A percentile compares a stretch with the other conserved stretches of the same genome.
phyloP scores from a whole-genome alignment of 2,113 vertebrate species.

The Sinocyclocheilus grahami region DNA sequence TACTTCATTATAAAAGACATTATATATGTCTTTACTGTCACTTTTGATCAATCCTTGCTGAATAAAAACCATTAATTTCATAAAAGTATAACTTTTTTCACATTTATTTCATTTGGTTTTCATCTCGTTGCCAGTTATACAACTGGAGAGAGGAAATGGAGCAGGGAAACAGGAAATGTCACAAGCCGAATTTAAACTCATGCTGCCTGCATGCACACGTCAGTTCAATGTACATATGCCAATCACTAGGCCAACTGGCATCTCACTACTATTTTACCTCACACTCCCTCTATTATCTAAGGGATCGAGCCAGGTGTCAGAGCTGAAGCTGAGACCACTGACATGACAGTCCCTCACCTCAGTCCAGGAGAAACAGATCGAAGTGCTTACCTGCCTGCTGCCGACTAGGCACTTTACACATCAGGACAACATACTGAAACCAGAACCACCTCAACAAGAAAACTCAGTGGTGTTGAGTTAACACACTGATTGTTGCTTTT shows the following conservation, averaged over 20 bases:
- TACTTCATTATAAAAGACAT: too few relatives aligned
- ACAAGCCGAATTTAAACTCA: neutral
- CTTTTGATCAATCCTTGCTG: too few relatives aligned
- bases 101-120: too few relatives aligned
- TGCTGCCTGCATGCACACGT: neutral
- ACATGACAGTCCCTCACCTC: slow-evolving; percentile 50
- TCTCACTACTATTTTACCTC: neutral
- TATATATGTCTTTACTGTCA: too few relatives aligned
- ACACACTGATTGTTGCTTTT: slow-evolving; percentile 11
- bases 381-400: slow-evolving; percentile 57
- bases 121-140: neutral
- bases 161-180: neutral
- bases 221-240: neutral
- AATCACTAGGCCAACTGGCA: neutral
- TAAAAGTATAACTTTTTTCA: too few relatives aligned
- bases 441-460: slow-evolving; percentile 33
- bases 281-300: slow-evolving; percentile 29
- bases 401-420: slow-evolving; percentile 51
- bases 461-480: slow-evolving; percentile 26
- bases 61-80: too few relatives aligned
- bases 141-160: neutral
- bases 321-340: slow-evolving; percentile 48
- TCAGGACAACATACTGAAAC: slow-evolving; percentile 38
- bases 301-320: slow-evolving; percentile 38
- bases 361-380: slow-evolving; percentile 60